Base-by-base conservation (phyloP, 2,797 vertebrate genomes). In the Rhincodon typus region DNA sequence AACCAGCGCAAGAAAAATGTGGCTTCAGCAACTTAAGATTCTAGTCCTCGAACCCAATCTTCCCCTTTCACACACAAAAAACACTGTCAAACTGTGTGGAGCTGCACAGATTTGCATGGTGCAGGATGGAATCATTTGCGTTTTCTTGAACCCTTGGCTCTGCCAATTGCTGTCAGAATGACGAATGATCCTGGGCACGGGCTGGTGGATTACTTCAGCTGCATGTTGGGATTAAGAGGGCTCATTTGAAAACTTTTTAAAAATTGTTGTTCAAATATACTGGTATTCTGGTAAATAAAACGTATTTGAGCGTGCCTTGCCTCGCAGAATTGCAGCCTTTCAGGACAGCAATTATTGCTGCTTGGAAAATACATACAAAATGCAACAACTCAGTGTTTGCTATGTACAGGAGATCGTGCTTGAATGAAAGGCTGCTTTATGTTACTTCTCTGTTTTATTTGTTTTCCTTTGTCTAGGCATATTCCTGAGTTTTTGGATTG, bases 391-490 rank as follows among this genome's bases (percentile, higher is more conserved):
- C 6, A 3, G 94, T 77, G 94, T 77, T 95, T 95, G 94, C 70
- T 95, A 53, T 94, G 94, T 95, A 77, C 74, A 30, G 94, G 94
- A 95, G 46, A 72, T 53, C 74, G 70, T 95, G 70, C 69, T 7
- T n/a, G 94, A 95, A 95, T 95, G 94, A 95, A 95, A 95, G 94
- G 94, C 70, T 19, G 94, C 94, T 50, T 77, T 95, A 95, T 95
- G 94, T 95, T 74, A 95, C 42, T 30, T 57, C 42, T 53, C 46
- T 57, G 70, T 77, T 77, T 95, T 95, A 95, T 95, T 95, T 95
- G 94, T 77, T 95, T 95, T 74, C 42, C 94, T 95, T 95, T 95
- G 94, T 95, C 94, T 95, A 77, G 27, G 94, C 69, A 25, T 95
- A 95, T 95, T 95, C 94, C 94, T 95, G 94, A 95, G 70, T 50